A percentile compares a stretch with the other conserved stretches of the same genome.
These are phyloP conservation scores for Lordiphosa clarofinis DNA, from an alignment of 1,140 invertebrate genomes.

Conservation along the genomic window DNA sequence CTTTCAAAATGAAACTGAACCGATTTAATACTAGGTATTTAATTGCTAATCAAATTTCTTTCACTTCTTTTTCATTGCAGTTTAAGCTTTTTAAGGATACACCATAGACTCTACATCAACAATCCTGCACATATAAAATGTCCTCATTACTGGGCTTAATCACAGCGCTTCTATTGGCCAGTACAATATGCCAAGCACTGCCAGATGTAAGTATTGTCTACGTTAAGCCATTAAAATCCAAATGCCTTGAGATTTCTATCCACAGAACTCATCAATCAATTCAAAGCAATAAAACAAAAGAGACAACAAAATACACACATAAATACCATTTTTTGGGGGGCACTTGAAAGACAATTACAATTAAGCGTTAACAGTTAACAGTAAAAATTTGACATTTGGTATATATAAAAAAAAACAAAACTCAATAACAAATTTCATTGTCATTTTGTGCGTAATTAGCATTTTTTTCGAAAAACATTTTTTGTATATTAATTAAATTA, in stretches of 20 bases:
- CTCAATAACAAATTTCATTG: constrained; percentile 54
- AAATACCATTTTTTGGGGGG: constrained; percentile 25
- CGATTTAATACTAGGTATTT: too few species aligned
- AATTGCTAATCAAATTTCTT: background rate
- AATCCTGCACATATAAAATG: constrained; percentile 49
- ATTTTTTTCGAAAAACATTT: constrained; percentile 59
- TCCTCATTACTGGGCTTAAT: constrained; percentile 55
- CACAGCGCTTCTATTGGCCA: constrained; percentile 63
- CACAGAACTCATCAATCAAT: constrained; percentile 69
- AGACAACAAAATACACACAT: background rate
- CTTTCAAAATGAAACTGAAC: too few species aligned
- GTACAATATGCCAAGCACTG: constrained; percentile 72
- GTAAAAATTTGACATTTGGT: constrained; percentile 12
- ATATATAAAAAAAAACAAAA: constrained; percentile 29
- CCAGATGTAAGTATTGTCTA: constrained; percentile 70
- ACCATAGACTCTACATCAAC: constrained; percentile 32
- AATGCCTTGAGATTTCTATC: constrained; percentile 21
- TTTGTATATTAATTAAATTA: constrained; percentile 76
- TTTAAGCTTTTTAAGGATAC: constrained; percentile 46
- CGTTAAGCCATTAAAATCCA: constrained; percentile 5
- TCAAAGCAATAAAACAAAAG: constrained; percentile 50
- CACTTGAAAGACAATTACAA: constrained; percentile 44
- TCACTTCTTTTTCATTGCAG: constrained; percentile 38
- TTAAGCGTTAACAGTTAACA: constrained; percentile 52
- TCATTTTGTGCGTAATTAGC: constrained; percentile 71